Evolutionary conservation across 2,113 vertebrate species (phyloP), one percentile per base, ranked within the genome.

Genomic region (Lepidothrix coronata): DNA sequence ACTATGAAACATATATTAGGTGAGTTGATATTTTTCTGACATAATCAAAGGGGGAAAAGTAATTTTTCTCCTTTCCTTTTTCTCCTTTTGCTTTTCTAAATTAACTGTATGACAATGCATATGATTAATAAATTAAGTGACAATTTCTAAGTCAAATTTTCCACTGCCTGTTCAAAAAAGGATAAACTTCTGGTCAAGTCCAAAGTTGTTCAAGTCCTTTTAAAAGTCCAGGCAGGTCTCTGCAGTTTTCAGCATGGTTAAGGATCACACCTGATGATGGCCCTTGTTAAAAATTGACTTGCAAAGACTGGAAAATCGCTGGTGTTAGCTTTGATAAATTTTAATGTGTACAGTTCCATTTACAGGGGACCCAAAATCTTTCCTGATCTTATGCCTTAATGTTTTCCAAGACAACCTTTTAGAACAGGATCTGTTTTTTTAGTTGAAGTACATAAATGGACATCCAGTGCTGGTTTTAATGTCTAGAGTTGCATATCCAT

Each of bases 1-100:
- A 99, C 98, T 99, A 99, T 98, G 99, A 99, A 98, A 98, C 99
- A 95, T 99, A 99, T 88, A 97, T 99, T 98, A 99, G 99, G 99
- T 99, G 99, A 98, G 99, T 99, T 97, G 82, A 85, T 83, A 12
- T 16, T 88, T 35, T 90, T 87, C 31, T 91, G 52, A 28, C 4
- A 22, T 51, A 62, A 46, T 11, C 27, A 22, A 96, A 73, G 30
- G 51, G 19, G 14, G 68, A 21, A 79, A 28, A 72, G 6, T 25
- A 37, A 20, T 14, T 58, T 39, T 15, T 44, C 2, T 24, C 12
- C 2, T 25, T 41, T 31, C 3, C 18, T 28, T 6, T 51, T 43
- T 6, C 7, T 31, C 4, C 5, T 43, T 11, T 82, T 51, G 23
- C 5, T 57, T 78, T 71, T 78, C n/a, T 31, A 27, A 58, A 82